Base-by-base conservation (phyloP, 2,113 vertebrate genomes). In the Scomber scombrus region DNA sequence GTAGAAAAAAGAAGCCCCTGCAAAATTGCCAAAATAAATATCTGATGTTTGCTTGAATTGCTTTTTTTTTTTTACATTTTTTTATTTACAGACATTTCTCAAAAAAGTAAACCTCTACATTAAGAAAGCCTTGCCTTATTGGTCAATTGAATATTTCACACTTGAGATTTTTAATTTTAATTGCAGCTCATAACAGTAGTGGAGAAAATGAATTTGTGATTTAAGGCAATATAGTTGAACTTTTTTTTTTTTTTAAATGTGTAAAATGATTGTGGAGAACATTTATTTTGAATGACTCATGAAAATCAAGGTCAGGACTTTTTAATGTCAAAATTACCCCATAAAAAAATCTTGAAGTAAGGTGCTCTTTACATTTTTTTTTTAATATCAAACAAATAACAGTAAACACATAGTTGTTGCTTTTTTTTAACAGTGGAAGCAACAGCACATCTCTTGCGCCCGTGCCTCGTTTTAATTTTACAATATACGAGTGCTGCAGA, bases 241-340 rank as follows among this genome's bases (percentile, higher is more conserved):
- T 56, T 23, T 61, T 46, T 63, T 63, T 63, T 43, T 23, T 61
- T 63, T 63, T 63, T 63, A 47, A 45, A 29, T 61, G 11, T 76
- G 52, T 23, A 45, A 46, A 73, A 70, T 58, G 61, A 69, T 14
- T 65, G 23, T 31, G 8, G 2, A 40, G 61, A 80, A 71, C 13
- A 15, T 52, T 51, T 46, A 1, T 45, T 58, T 72, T 72, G 26
- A 63, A 13, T 58, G 5, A 51, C 8, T 54, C 3, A 31, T 58
- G 58, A 46, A 72, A 78, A 43, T 73, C 0, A 74, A 67, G 19
- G 47, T 16, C 23, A 54, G 56, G 16, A 54, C 9, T 51, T 26
- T 34, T 56, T 3, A 11, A 11, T 15, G 26, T 31, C 2, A 70
- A 71, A 61, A 57, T 61, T 4, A 34, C 71, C 14, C 21, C 16